These are phyloP conservation scores for Rostratula benghalensis DNA, from an alignment of 2,113 vertebrate genomes.

Conservation along the genomic window DNA sequence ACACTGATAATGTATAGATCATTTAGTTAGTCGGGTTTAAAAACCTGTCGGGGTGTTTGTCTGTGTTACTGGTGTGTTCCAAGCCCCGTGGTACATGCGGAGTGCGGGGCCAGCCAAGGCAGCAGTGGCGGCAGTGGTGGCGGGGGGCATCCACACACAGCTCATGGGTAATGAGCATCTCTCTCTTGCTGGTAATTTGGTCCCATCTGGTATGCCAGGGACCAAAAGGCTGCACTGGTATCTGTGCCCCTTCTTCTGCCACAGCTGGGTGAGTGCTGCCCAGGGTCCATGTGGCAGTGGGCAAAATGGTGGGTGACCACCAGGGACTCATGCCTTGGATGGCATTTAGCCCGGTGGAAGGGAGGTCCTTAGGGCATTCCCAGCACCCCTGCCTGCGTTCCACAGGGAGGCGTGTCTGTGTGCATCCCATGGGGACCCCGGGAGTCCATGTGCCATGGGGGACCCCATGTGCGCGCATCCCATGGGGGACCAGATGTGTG, in stretches of 20 bases:
- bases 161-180: not conserved
- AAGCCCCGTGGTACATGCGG: fast-evolving
- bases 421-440: not conserved
- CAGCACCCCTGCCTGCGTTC: not conserved
- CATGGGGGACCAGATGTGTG: not conserved
- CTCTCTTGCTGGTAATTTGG: not conserved
- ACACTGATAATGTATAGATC: not conserved
- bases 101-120: not conserved
- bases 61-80: fast-evolving
- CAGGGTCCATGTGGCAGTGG: not conserved
- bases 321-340: not conserved
- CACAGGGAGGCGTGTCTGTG: fast-evolving
- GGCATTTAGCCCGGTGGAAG: not conserved
- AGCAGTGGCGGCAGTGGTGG: fast-evolving
- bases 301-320: not conserved
- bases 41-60: not conserved
- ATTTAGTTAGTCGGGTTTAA: not conserved
- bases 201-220: fast-evolving
- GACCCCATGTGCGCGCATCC: not conserved
- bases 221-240: not conserved
- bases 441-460: not conserved
- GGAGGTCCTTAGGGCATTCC: not conserved
- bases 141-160: not conserved
- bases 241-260: not conserved
- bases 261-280: not conserved